Base-by-base conservation (phyloP, 1,140 invertebrate genomes). In the Diachasma alloeum region DNA sequence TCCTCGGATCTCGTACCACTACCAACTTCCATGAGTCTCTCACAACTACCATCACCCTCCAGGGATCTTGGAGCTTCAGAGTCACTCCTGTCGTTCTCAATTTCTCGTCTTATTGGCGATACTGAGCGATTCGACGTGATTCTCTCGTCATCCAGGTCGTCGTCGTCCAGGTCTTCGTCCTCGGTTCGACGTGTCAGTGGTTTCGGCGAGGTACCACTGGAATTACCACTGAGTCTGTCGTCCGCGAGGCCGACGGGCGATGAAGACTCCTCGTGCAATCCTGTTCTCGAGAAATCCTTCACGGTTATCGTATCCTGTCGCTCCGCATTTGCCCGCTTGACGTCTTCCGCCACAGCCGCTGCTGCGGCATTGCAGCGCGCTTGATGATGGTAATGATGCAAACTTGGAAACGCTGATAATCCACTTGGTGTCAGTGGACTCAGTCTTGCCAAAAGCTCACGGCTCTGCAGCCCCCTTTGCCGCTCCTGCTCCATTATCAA, bases 1-100 rank as follows among this genome's bases (percentile, higher is more conserved):
- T 90, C 89, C 74, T 89, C 89, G 17, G 87, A 88, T 59, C 87
- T 84, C 0, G 84, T 83, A 37, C 84, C 84, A 80, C 87, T 88
- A 17, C 86, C 81, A 17, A 87, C 83, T 44, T 89, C 88, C 48
- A 68, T 88, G 83, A 72, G 84, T 76, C 77, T 84, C 83, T 77
- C 82, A 83, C 79, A 83, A 36, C 84, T 81, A 53, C 85, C 86
- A 53, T 80, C 81, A 42, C 84, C 86, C 36, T 88, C 87, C 19
- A 88, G 46, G 9, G 88, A 90, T 63, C 87, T 78, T 74, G 88
- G 86, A 36, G 87, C 86, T 39, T 89, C 87, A 8, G 87, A 88
- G 53, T 88, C 87, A 78, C 86, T 89, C 19, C 84, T 81, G 26
- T 89, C 87, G 26, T 53, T 76, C 77, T 90, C 89, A 44, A 85